Percentiles rank a stretch among this genome's conserved stretches.
Evolutionary conservation across 2,113 vertebrate genomes (phyloP).

Genomic region (Lycaon pictus): DNA sequence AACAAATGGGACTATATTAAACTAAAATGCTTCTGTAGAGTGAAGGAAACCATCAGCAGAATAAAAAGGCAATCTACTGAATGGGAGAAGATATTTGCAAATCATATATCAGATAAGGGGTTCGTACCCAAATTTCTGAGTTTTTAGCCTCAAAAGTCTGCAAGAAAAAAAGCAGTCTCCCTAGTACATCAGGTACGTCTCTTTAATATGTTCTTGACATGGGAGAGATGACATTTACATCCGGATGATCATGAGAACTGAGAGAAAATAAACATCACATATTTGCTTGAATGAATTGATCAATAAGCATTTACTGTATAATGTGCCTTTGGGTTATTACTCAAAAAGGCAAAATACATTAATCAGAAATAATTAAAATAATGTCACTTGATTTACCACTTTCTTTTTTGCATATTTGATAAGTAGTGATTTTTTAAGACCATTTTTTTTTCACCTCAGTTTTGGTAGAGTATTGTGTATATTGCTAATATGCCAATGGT

Average conservation of each 20-base stretch:
- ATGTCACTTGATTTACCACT: not conserved
- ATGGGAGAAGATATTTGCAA: not conserved
- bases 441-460: not conserved
- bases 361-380: not conserved
- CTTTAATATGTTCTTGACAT: constrained; percentile 13
- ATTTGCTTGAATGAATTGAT: not conserved
- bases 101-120: not conserved
- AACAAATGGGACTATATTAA: not conserved
- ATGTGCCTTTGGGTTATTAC: not conserved
- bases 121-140: constrained; percentile 4
- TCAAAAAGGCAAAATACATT: not conserved
- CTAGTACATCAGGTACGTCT: not conserved
- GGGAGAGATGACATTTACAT: not conserved
- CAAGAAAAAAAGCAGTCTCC: constrained; percentile 18
- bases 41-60: not conserved
- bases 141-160: constrained; percentile 43
- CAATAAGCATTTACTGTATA: not conserved
- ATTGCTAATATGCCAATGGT: not conserved
- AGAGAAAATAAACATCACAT: constrained; percentile 39
- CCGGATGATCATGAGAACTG: not conserved
- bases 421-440: not conserved
- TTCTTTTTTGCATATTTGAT: not conserved
- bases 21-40: not conserved
- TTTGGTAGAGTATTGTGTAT: not conserved
- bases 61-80: not conserved